phyloP scores from a whole-genome alignment of 2,797 vertebrate genomes.

The Sphenodon punctatus region DNA sequence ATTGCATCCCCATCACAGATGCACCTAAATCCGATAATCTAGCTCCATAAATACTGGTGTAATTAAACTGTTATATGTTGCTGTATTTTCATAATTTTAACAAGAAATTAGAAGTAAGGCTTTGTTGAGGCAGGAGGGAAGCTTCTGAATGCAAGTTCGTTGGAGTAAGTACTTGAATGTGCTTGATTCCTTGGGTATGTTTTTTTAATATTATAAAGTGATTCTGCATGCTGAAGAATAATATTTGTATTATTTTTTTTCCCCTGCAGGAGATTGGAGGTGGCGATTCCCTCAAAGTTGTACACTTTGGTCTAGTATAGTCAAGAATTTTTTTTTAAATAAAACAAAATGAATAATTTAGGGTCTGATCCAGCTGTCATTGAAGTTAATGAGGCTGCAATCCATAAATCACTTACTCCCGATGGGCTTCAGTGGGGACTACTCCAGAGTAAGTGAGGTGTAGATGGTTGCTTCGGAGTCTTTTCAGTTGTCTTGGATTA shows the following conservation, averaged over 20 bases:
- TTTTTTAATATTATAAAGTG: neutral
- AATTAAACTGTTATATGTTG: neutral
- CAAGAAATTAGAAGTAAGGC: neutral
- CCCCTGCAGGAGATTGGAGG: conserved; percentile 73
- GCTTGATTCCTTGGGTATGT: neutral
- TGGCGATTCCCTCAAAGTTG: conserved; percentile 76
- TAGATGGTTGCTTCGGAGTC: no score
- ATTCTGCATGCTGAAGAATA: neutral
- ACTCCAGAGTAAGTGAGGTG: no score
- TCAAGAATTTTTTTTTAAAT: neutral
- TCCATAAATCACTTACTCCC: no score
- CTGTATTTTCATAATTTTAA: neutral
- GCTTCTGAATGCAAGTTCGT: neutral
- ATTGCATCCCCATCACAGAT: no score
- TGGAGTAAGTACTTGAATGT: neutral
- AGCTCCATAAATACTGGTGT: accelerated
- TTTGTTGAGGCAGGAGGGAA: no score
- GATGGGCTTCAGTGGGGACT: no score
- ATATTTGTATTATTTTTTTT: conserved; percentile 25
- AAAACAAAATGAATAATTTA: neutral
- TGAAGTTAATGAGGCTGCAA: accelerated
- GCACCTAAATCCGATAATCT: accelerated
- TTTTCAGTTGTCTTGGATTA: accelerated
- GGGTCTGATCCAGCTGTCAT: neutral
- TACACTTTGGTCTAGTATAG: conserved; percentile 89